Conservation (phyloP, 2,888 invertebrate genomes). For the Trichacis sp. region DNA sequence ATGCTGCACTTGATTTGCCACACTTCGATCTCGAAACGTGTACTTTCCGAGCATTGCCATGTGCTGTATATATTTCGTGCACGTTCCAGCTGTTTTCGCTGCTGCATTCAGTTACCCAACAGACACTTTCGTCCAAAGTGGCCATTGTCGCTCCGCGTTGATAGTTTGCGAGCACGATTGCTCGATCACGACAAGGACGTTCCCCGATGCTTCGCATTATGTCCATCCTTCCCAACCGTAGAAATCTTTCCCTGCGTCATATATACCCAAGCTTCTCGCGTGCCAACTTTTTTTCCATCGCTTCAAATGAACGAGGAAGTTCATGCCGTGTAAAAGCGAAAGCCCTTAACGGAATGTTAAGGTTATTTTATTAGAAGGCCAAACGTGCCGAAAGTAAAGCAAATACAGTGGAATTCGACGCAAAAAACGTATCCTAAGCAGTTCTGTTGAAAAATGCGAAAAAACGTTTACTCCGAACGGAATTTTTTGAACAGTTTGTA, state of each 20-base stretch:
- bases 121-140: conserved; percentile 4
- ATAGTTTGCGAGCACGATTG: conserved; percentile 20
- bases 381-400: no score
- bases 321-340: not conserved
- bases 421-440: no score
- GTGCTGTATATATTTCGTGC: no score
- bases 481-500: no score
- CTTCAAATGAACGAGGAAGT: not conserved
- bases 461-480: no score
- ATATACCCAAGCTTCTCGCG: conserved; percentile 11
- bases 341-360: not conserved
- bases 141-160: conserved; percentile 15
- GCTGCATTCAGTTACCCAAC: not conserved
- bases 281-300: conserved; percentile 15
- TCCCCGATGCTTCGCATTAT: conserved; percentile 18
- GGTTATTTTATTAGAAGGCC: not conserved
- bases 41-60: no score
- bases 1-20: no score
- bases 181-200: conserved; percentile 29
- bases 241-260: conserved; percentile 17
- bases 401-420: no score
- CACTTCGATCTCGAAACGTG: no score
- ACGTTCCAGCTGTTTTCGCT: no score
- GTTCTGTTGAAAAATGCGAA: no score
- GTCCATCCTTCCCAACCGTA: conserved; percentile 10